A percentile compares a stretch with the other conserved stretches of the same genome.
Evolutionary conservation across 2,888 invertebrate species (phyloP).

Genomic region (Amiota mariae): DNA sequence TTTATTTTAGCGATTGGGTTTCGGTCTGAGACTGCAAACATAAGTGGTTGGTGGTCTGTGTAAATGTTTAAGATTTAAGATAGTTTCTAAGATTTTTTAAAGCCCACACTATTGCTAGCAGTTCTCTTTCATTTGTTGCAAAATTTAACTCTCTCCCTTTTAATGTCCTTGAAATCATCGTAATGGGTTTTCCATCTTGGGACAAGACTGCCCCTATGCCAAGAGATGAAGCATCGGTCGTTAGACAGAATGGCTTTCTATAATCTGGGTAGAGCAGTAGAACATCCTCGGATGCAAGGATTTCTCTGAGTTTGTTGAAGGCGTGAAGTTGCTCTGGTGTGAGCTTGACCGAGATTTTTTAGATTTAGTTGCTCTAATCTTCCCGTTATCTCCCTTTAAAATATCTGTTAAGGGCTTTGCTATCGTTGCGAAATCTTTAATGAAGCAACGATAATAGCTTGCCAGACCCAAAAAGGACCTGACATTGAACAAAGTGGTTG

Average conservation of each 20-base stretch:
- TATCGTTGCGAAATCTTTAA: constrained; percentile 10
- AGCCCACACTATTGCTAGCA: constrained; percentile 15
- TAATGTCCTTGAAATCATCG: constrained; percentile 23
- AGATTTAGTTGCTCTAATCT: neutral
- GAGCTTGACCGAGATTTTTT: neutral
- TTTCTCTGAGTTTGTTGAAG: neutral
- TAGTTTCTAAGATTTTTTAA: constrained; percentile 14
- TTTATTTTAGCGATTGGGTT: neutral
- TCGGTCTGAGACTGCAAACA: neutral
- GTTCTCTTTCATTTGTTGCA: constrained; percentile 11
- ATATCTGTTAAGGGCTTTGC: constrained; percentile 7
- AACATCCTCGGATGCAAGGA: constrained; percentile 39
- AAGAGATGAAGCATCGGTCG: constrained; percentile 31
- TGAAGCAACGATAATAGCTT: constrained; percentile 9
- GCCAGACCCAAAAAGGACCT: constrained; percentile 11
- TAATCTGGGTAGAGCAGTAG: constrained; percentile 62
- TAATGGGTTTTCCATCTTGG: constrained; percentile 7
- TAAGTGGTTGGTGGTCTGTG: constrained; percentile 20
- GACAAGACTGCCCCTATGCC: constrained; percentile 11
- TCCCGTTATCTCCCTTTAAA: neutral
- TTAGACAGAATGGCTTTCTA: constrained; percentile 47
- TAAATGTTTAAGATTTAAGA: constrained; percentile 18
- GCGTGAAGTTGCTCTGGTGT: neutral
- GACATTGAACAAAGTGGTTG: no score
- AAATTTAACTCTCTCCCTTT: constrained; percentile 3